These are phyloP conservation scores for Luscinia megarhynchos DNA, from an alignment of 2,797 vertebrate species.

Conservation along the genomic window DNA sequence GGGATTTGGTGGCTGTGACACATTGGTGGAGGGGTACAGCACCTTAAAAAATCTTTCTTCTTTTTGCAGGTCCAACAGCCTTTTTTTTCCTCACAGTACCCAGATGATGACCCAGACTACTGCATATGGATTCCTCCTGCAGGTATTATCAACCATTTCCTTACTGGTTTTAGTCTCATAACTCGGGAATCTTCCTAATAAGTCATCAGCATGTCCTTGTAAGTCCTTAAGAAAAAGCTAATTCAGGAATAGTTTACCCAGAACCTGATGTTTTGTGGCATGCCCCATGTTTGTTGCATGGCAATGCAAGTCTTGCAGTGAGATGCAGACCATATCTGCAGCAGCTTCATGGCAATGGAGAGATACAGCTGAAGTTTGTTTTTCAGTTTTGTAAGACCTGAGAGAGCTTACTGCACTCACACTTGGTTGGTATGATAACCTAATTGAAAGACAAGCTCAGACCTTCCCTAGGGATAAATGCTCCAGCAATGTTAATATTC, in stretches of 20 bases:
- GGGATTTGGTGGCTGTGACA: neutral
- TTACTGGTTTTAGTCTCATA: neutral
- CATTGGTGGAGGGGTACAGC: neutral
- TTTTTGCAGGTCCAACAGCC: constrained; percentile 77
- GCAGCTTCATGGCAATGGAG: neutral
- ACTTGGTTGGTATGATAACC: neutral
- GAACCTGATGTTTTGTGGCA: neutral
- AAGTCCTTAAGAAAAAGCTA: neutral
- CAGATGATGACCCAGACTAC: constrained; percentile 95
- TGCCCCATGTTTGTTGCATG: neutral
- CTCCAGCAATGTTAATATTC: neutral
- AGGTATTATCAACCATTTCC: constrained; percentile 83
- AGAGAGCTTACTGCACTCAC: neutral
- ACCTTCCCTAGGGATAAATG: neutral
- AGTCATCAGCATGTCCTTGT: neutral
- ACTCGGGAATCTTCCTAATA: neutral
- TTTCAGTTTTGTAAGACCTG: neutral
- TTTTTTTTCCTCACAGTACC: constrained; percentile 85
- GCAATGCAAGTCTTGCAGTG: neutral
- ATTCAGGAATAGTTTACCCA: neutral
- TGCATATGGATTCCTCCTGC: constrained; percentile 94
- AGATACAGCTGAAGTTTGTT: neutral
- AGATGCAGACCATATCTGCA: neutral
- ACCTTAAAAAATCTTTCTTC: neutral
- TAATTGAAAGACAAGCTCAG: neutral